phyloP scores from a whole-genome alignment of 2,113 vertebrate species.

The Bothrops jararaca region DNA sequence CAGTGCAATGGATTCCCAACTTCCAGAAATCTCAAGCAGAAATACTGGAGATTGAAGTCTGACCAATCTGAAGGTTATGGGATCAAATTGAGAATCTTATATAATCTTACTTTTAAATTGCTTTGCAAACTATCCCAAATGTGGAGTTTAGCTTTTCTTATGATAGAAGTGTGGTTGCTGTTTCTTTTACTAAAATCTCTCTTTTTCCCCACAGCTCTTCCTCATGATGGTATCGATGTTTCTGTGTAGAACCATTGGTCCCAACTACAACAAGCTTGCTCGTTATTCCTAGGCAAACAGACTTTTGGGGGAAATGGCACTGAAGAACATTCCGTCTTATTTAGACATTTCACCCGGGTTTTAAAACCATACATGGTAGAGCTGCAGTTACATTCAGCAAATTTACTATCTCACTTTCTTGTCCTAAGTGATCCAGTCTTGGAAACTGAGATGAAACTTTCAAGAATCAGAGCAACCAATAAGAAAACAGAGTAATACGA shows the following conservation, averaged over 20 bases:
- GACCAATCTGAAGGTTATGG: too few relatives aligned
- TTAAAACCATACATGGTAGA: background rate
- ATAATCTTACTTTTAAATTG: background rate
- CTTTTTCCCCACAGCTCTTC: conserved; percentile 61
- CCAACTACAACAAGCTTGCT: conserved; percentile 57
- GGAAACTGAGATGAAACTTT: background rate
- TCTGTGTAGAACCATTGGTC: conserved; percentile 70
- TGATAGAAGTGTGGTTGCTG: background rate
- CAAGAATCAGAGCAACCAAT: background rate
- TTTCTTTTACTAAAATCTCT: conserved; percentile 14
- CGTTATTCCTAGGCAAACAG: conserved; percentile 50
- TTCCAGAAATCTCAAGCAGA: background rate
- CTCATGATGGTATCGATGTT: conserved; percentile 71
- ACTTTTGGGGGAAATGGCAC: background rate
- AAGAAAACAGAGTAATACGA: background rate
- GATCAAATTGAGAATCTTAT: background rate
- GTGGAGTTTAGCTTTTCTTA: background rate
- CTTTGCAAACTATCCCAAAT: background rate
- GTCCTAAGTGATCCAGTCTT: background rate
- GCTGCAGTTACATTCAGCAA: background rate
- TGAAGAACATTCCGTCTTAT: background rate
- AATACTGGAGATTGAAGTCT: background rate
- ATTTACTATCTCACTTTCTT: background rate
- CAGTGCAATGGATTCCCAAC: background rate
- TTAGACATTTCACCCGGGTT: background rate